Conservation (phyloP, 2,113 vertebrate species). For the Brevimyrus niger region DNA sequence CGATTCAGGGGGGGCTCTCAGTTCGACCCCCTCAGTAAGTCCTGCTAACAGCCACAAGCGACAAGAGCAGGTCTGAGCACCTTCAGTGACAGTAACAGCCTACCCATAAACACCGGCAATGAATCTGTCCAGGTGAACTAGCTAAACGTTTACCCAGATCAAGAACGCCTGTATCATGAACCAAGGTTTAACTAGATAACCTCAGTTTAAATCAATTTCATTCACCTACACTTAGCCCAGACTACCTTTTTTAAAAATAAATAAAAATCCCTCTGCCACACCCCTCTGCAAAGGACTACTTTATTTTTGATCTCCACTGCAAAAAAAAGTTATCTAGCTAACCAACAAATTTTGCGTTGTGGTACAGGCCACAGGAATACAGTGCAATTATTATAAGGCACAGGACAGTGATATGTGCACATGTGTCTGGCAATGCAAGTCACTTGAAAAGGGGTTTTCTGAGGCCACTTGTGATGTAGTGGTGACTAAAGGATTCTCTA, state of each 20-base stretch:
- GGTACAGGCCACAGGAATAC: background rate
- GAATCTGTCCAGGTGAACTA: conserved; percentile 7
- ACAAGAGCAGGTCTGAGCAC: background rate
- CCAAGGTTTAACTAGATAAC: background rate
- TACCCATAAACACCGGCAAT: conserved; percentile 7
- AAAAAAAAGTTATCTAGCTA: background rate
- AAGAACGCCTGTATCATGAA: background rate
- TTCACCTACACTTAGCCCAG: background rate
- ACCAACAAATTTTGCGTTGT: background rate
- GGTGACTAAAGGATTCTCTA: background rate
- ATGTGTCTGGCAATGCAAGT: background rate
- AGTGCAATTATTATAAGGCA: conserved; percentile 12
- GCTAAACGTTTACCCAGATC: conserved; percentile 4
- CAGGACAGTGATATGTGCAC: background rate
- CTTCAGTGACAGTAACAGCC: background rate
- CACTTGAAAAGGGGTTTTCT: background rate
- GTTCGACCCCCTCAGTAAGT: background rate
- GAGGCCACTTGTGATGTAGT: background rate
- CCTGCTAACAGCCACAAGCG: background rate
- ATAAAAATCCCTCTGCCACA: too few relatives aligned
- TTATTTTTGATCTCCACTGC: too few relatives aligned
- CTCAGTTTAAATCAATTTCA: background rate
- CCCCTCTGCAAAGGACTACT: too few relatives aligned
- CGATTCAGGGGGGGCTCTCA: background rate
- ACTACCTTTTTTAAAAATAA: too few relatives aligned